Percentiles rank a stretch among this genome's conserved stretches.
Evolutionary conservation across 2,113 vertebrate species (phyloP).

Genomic region (Lasiurus cinereus): DNA sequence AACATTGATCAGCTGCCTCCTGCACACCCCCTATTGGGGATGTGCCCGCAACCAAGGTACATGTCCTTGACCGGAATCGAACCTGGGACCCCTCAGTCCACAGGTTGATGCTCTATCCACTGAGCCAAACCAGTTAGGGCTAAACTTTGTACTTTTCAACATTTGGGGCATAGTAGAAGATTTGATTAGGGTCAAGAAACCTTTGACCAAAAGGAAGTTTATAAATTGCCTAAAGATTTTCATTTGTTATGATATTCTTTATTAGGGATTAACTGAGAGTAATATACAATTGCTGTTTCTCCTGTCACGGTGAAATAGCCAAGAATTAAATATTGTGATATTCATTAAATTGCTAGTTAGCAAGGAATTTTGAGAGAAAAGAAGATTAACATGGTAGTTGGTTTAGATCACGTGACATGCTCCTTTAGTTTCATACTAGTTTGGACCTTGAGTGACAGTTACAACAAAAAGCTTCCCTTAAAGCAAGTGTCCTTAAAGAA

Average conservation of each 20-base stretch:
- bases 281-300: not conserved
- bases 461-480: constrained; percentile 35
- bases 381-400: not conserved
- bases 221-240: constrained; percentile 61
- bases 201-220: constrained; percentile 37
- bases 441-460: not conserved
- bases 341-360: constrained; percentile 46
- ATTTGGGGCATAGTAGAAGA: not conserved
- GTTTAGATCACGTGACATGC: not conserved
- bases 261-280: constrained; percentile 35
- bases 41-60: too few species aligned
- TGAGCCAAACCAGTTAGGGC: too few species aligned
- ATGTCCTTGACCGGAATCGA: too few species aligned
- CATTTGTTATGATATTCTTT: constrained; percentile 40
- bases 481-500: constrained; percentile 61
- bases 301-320: constrained; percentile 32
- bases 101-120: too few species aligned
- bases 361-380: constrained; percentile 44
- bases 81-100: too few species aligned
- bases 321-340: constrained; percentile 35
- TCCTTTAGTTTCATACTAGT: constrained; percentile 18
- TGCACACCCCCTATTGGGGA: too few species aligned
- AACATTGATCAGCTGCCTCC: too few species aligned
- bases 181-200: constrained; percentile 45
- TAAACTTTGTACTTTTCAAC: constrained; percentile 26